Evolutionary conservation across 2,888 invertebrate species (phyloP).

Genomic region (Cyrtodaria siliqua): DNA sequence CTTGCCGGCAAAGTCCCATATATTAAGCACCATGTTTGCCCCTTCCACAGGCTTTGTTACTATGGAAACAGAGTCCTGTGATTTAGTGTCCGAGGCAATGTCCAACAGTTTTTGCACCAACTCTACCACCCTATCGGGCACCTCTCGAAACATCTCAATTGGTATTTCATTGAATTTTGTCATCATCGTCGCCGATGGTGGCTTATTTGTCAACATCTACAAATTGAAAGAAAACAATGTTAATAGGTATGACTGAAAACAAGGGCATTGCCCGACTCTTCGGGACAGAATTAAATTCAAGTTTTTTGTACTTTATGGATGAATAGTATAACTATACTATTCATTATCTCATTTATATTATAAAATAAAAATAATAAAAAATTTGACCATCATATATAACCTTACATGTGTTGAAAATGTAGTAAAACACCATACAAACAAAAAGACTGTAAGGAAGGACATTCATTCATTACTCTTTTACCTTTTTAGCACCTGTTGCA

Average conservation of each 20-base stretch:
- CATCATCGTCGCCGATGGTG: conserved; percentile 36
- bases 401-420: no score
- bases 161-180: conserved; percentile 67
- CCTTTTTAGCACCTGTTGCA: conserved; percentile 51
- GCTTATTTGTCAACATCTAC: conserved; percentile 37
- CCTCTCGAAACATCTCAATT: conserved; percentile 72
- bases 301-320: no score
- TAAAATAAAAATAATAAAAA: no score
- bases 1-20: conserved; percentile 85
- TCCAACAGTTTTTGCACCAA: conserved; percentile 82
- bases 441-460: no score
- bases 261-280: no score
- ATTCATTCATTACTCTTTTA: no score
- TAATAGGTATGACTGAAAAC: no score
- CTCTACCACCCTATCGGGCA: conserved; percentile 81
- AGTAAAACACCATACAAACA: no score
- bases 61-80: conserved; percentile 54
- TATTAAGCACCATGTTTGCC: conserved; percentile 78
- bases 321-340: no score
- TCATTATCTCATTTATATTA: no score
- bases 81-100: conserved; percentile 47
- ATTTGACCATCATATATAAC: no score
- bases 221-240: conserved; percentile 8
- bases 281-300: no score
- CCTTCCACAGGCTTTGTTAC: conserved; percentile 47